Evolutionary conservation across 2,888 invertebrate genomes (phyloP).

Genomic region (Allacma fusca): DNA sequence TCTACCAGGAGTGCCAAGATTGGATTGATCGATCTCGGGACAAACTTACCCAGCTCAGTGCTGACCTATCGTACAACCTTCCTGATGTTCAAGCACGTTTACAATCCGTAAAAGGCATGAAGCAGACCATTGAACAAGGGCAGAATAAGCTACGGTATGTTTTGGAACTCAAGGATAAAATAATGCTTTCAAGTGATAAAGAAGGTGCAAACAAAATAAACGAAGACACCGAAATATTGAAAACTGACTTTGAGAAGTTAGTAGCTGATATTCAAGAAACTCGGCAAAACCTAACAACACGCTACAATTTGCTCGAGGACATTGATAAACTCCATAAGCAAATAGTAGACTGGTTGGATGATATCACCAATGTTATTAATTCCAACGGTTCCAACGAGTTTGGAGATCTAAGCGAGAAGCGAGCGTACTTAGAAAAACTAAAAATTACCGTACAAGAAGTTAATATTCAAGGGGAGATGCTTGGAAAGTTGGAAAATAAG

Average conservation of each 20-base stretch:
- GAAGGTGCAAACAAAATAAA: constrained; percentile 87
- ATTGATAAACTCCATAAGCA: constrained; percentile 80
- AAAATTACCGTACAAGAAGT: constrained; percentile 83
- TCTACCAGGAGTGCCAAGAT: constrained; percentile 92
- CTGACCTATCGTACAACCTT: constrained; percentile 80
- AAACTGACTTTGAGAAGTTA: constrained; percentile 88
- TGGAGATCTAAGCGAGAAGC: constrained; percentile 90
- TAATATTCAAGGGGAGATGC: constrained; percentile 78
- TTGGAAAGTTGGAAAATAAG: constrained; percentile 78
- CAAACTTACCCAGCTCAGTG: constrained; percentile 76
- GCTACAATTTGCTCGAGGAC: constrained; percentile 84
- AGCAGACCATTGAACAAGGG: constrained; percentile 92
- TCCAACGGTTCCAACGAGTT: constrained; percentile 74
- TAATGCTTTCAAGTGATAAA: constrained; percentile 90
- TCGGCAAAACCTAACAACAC: constrained; percentile 76
- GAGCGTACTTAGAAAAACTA: constrained; percentile 86
- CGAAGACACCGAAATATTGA: constrained; percentile 87
- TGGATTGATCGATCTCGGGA: constrained; percentile 91
- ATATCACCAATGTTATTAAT: constrained; percentile 83
- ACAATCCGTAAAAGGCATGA: constrained; percentile 83
- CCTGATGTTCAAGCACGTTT: constrained; percentile 86
- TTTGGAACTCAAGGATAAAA: constrained; percentile 89
- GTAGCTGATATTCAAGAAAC: constrained; percentile 82
- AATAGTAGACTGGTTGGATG: constrained; percentile 86
- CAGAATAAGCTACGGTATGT: constrained; percentile 85